Evolutionary conservation across 1,140 invertebrate species (phyloP), one percentile per base, ranked within the genome.

Genomic region (Aphaenogaster ashmeadi): DNA sequence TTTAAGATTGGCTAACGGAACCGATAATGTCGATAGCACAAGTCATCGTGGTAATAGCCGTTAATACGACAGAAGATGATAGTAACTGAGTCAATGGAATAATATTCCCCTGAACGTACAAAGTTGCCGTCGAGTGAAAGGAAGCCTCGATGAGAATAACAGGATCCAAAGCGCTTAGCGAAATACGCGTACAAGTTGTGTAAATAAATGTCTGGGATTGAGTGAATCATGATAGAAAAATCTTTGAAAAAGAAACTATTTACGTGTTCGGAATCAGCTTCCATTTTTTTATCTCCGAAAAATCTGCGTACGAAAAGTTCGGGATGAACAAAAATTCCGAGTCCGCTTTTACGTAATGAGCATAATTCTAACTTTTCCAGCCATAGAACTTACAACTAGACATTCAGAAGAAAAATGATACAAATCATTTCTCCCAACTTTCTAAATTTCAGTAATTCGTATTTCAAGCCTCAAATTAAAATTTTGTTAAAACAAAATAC

Each of bases 1-100:
- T 33, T 58, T 72, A 36, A 83, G 58, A 83, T 74, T 83, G 52
- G 6, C 21, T 83, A 83, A 83, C 67, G 79, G 79, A 33, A 83
- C 18, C 41, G 41, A 80, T 80, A 67, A 80, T 21, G 62, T 80
- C 47, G 78, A 72, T 83, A 83, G 69, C 79, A 15, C 79, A 58
- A 83, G 41, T 83, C 79, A 83, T 83, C 79, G 21, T 33, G 1
- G 52, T 71, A 72, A 83, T 83, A 72, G 67, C 52, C 38, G 36
- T 72, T 72, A 72, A 83, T 67, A 54, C n/a, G 13, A 33, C 52
- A 72, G 67, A 71, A 33, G 66, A 81, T 56, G 50, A 41, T 81
- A 44, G n/a, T 66, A 71, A 72, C n/a, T 44, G 38, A 83, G 38
- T 58, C 54, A 72, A 83, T 72, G 67, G 38, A 83, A 83, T 83